phyloP scores from a whole-genome alignment of 2,888 invertebrate genomes.

The Polylopha cassiicola region DNA sequence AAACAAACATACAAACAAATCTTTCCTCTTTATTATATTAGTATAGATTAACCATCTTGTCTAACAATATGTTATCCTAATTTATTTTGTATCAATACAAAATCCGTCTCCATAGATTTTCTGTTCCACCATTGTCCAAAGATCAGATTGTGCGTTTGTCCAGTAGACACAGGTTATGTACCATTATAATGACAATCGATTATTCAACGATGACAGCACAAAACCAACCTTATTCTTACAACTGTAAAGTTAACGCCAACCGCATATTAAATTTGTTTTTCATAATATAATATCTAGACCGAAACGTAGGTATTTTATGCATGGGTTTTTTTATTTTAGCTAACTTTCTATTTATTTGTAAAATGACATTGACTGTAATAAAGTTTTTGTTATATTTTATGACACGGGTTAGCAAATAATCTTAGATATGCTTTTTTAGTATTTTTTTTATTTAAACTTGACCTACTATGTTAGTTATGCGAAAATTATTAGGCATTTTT shows the following conservation, averaged over 20 bases:
- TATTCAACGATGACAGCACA: background rate
- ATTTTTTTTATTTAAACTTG: no score
- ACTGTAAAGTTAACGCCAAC: background rate
- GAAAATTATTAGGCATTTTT: no score
- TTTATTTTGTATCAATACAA: no score
- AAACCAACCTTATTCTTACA: background rate
- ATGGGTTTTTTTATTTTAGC: conserved; percentile 6
- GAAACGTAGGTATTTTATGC: conserved; percentile 10
- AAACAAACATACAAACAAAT: no score
- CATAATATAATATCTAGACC: conserved; percentile 9
- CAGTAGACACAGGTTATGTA: conserved; percentile 42
- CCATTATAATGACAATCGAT: conserved; percentile 25
- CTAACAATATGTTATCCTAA: no score
- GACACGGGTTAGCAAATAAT: no score
- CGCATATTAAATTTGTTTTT: background rate
- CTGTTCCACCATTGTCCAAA: conserved; percentile 46
- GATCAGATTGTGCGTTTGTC: conserved; percentile 55
- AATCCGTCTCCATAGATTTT: conserved; percentile 29
- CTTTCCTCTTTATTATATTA: no score
- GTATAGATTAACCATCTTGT: no score
- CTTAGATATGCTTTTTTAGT: no score
- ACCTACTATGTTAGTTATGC: no score
- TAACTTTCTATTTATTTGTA: conserved; percentile 10
- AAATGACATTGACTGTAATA: no score
- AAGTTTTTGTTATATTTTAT: no score